Evolutionary conservation across 2,888 invertebrate species (phyloP).

Genomic region (Orthonevra nobilis): DNA sequence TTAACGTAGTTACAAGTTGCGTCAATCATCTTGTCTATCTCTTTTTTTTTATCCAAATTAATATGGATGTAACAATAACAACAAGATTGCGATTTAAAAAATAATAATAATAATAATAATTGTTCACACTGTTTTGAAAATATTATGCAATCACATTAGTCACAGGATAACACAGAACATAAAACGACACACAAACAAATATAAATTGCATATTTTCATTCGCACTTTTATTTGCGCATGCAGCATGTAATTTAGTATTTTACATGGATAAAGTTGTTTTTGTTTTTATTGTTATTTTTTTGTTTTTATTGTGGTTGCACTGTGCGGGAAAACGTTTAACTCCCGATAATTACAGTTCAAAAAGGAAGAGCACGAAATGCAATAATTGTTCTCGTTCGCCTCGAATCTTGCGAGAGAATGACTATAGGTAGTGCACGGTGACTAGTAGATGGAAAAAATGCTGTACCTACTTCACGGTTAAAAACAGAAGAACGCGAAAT

Average conservation of each 20-base stretch:
- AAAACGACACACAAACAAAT: slow-evolving; percentile 32
- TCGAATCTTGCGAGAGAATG: slow-evolving; percentile 65
- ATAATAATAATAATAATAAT: slow-evolving; percentile 9
- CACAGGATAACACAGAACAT: slow-evolving; percentile 46
- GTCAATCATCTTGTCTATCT: slow-evolving; percentile 75
- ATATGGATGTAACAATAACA: background rate
- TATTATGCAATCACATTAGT: slow-evolving; percentile 61
- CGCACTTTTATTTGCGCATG: slow-evolving; percentile 69
- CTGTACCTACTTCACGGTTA: slow-evolving; percentile 41
- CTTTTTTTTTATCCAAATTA: too few species aligned
- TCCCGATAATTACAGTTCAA: slow-evolving; percentile 69
- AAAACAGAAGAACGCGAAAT: slow-evolving; percentile 47
- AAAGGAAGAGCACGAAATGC: slow-evolving; percentile 69
- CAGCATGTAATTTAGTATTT: slow-evolving; percentile 67
- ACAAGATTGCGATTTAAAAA: background rate
- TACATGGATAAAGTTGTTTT: slow-evolving; percentile 59
- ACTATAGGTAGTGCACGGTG: slow-evolving; percentile 53
- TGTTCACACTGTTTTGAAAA: slow-evolving; percentile 25
- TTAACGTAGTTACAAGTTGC: slow-evolving; percentile 78
- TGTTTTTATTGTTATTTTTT: slow-evolving; percentile 60
- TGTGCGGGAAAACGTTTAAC: slow-evolving; percentile 66
- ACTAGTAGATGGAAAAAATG: slow-evolving; percentile 49
- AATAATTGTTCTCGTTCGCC: slow-evolving; percentile 69
- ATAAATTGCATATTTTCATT: slow-evolving; percentile 61
- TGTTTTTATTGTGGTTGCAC: slow-evolving; percentile 43